A percentile compares a stretch with the other conserved stretches of the same genome.
Evolutionary conservation across 2,797 vertebrate genomes (phyloP).

Genomic region (Apogon hyalosoma): DNA sequence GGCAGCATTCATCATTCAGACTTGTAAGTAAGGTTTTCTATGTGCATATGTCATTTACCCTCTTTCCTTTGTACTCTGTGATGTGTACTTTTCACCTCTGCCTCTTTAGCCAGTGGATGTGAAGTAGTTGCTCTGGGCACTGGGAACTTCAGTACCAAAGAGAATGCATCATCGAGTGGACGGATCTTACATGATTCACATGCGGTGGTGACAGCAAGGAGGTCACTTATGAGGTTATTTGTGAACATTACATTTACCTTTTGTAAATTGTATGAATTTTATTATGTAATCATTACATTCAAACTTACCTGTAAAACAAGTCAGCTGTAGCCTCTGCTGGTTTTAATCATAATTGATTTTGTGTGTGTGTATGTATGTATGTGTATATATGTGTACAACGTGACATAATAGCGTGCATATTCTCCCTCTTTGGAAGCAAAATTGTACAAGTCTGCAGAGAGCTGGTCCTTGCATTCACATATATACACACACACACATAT

Average conservation of each 20-base stretch:
- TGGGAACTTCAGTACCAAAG: slow-evolving; percentile 88
- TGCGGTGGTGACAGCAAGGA: slow-evolving; percentile 89
- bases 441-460: slow-evolving; percentile 96
- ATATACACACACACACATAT: no score
- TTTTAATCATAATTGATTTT: no score
- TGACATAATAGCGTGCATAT: slow-evolving; percentile 91
- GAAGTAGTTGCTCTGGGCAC: slow-evolving; percentile 94
- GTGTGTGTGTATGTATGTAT: no score
- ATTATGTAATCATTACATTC: no score
- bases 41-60: no score
- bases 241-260: neutral
- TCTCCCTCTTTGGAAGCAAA: slow-evolving; percentile 96
- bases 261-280: neutral
- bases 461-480: no score
- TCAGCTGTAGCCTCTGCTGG: no score
- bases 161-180: slow-evolving; percentile 78
- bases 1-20: slow-evolving; percentile 92
- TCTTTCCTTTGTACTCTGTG: neutral
- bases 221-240: slow-evolving; percentile 91
- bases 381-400: no score
- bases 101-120: slow-evolving; percentile 64
- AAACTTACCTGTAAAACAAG: no score
- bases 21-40: slow-evolving; percentile 79
- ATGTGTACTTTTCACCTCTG: neutral
- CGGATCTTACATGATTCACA: slow-evolving; percentile 92